Evolutionary conservation across 2,797 vertebrate genomes (phyloP).

Genomic region (Enteromius anoplus): DNA sequence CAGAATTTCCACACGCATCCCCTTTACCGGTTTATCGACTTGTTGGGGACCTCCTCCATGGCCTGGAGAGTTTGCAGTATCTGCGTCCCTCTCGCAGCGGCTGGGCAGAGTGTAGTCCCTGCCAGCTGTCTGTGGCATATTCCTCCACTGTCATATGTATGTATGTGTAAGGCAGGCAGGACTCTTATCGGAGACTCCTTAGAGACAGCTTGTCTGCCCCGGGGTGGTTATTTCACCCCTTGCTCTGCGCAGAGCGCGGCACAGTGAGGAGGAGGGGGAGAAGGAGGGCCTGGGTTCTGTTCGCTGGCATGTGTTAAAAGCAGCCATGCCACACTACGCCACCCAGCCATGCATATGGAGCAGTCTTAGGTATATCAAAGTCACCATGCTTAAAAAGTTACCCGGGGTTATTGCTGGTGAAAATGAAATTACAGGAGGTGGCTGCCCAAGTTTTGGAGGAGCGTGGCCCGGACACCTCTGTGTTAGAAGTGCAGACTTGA

Average conservation of each 20-base stretch:
- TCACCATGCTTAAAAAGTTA: constrained; percentile 61
- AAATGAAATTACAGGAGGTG: constrained; percentile 74
- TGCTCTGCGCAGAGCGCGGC: constrained; percentile 64
- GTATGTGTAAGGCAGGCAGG: constrained; percentile 68
- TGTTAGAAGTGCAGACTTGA: constrained; percentile 47
- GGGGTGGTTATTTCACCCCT: constrained; percentile 76
- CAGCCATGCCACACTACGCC: constrained; percentile 56
- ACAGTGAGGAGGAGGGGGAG: constrained; percentile 48
- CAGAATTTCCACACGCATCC: constrained; percentile 48
- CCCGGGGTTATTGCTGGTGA: constrained; percentile 71
- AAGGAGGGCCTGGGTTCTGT: constrained; percentile 47
- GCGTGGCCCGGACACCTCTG: constrained; percentile 35
- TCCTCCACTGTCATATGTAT: constrained; percentile 61
- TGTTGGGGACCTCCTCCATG: constrained; percentile 51
- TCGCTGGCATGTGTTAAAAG: constrained; percentile 65
- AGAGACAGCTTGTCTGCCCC: constrained; percentile 80
- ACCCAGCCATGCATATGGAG: constrained; percentile 68
- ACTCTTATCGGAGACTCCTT: constrained; percentile 76
- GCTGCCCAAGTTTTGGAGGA: constrained; percentile 53
- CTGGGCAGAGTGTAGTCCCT: constrained; percentile 45
- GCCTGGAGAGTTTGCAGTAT: constrained; percentile 59
- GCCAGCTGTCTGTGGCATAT: constrained; percentile 60
- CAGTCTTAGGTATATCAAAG: constrained; percentile 67
- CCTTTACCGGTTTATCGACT: constrained; percentile 57
- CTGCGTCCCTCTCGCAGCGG: constrained; percentile 42